Evolutionary conservation across 2,888 invertebrate species (phyloP), one percentile per base, ranked within the genome.

Genomic region (Bellardia pandia): DNA sequence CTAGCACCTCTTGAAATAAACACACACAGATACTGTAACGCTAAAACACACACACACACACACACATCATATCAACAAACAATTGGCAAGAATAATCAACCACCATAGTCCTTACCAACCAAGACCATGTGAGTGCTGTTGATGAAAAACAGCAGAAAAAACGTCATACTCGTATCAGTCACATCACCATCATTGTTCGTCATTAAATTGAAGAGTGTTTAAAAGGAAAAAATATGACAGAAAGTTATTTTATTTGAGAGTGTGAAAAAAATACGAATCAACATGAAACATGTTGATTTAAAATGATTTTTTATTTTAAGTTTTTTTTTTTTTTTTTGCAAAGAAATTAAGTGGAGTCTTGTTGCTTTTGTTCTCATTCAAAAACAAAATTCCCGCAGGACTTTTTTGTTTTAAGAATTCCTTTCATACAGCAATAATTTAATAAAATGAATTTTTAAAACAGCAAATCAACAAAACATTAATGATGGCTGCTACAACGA

Each of bases 331-430:
- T 68, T 62, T 53, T 14, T 13, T 23, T 51, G 14, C 66, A 53
- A 60, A 68, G 37, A 37, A 77, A 83, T 83, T 72, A 77, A 75
- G 33, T 60, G 40, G 86, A 85, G 40, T 76, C 37, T 79, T 79
- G 66, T 53, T 45, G 51, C 23, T 16, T 60, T 40, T n/a, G n/a
- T 68, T 33, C 11, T 14, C 53, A n/a, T 53, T 45, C 58, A 45
- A 72, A 77, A 66, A 58, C 16, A 66, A 74, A 83, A 89, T 87
- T 91, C 91, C 91, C 91, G 89, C 89, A 90, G 92, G 91, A 92
- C 88, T 89, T 91, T 90, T 89, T 90, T 90, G 51, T 90, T 91
- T 89, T 45, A 77, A 76, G 76, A 80, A 83, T 76, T 83, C 76
- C 72, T 83, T 77, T 83, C 66, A 82, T 79, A 64, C 64, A 76